Conservation (phyloP, 2,888 invertebrate species). For the Cephalotes varians region DNA sequence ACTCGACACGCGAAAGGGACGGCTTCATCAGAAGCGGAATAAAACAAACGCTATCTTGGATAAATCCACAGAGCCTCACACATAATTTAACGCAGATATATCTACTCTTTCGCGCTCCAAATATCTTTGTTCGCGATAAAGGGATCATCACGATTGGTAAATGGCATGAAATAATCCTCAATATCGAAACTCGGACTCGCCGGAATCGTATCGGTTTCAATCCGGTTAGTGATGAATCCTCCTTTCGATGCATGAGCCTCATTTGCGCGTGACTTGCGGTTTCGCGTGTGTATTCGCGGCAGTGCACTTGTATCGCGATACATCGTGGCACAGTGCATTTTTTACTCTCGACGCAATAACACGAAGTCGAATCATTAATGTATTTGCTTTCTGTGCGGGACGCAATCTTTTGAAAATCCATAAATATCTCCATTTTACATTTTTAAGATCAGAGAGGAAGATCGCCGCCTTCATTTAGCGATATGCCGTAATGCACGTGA, state of each 20-base stretch:
- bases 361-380: slow-evolving; percentile 29
- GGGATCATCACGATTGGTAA: not conserved
- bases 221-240: not conserved
- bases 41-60: slow-evolving; percentile 9
- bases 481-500: not conserved
- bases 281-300: not conserved
- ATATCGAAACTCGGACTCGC: not conserved
- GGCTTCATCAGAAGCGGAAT: not conserved
- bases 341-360: slow-evolving; percentile 10
- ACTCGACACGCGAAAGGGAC: not conserved
- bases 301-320: slow-evolving; percentile 18
- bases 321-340: not conserved
- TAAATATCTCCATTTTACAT: slow-evolving; percentile 32
- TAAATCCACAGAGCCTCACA: not conserved
- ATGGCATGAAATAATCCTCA: not conserved
- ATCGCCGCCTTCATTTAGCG: slow-evolving; percentile 31
- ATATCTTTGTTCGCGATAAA: not conserved
- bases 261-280: slow-evolving; percentile 31
- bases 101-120: not conserved
- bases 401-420: slow-evolving; percentile 32
- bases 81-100: not conserved
- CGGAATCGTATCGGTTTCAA: slow-evolving; percentile 11
- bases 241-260: slow-evolving; percentile 4
- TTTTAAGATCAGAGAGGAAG: slow-evolving; percentile 11
- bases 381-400: not conserved